These are phyloP conservation scores for Danio kyathit DNA, from an alignment of 2,797 vertebrate genomes.

Conservation along the genomic window DNA sequence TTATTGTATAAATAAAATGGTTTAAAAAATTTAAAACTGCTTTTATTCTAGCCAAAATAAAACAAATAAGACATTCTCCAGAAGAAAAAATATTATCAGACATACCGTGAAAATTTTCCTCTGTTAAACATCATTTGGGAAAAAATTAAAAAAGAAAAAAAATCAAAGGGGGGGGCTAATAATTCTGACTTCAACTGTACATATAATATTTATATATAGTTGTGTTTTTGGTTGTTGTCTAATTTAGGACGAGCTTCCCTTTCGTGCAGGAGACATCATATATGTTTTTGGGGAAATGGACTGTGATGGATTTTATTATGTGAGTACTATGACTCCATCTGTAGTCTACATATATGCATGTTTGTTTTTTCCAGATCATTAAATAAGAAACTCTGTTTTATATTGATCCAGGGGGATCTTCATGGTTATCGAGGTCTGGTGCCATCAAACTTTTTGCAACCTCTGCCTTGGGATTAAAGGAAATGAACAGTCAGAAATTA, in stretches of 20 bases:
- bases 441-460: constrained; percentile 92
- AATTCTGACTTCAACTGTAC: too few relatives aligned
- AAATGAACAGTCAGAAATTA: background rate
- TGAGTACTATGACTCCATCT: constrained; percentile 72
- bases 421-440: constrained; percentile 89
- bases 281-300: constrained; percentile 93
- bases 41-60: too few relatives aligned
- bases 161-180: too few relatives aligned
- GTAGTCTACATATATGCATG: background rate
- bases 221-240: background rate
- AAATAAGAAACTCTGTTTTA: constrained; percentile 29
- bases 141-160: too few relatives aligned
- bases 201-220: too few relatives aligned
- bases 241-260: constrained; percentile 87
- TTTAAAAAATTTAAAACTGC: too few relatives aligned
- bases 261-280: constrained; percentile 90
- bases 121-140: too few relatives aligned
- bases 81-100: too few relatives aligned
- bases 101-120: too few relatives aligned
- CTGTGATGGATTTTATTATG: constrained; percentile 93
- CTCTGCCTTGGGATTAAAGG: constrained; percentile 73
- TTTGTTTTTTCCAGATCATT: background rate
- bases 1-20: too few relatives aligned
- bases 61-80: too few relatives aligned
- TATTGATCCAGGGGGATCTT: constrained; percentile 85